These are phyloP conservation scores for Hapalemur alaotrensis DNA, from an alignment of 2,797 vertebrate genomes.

Conservation along the genomic window DNA sequence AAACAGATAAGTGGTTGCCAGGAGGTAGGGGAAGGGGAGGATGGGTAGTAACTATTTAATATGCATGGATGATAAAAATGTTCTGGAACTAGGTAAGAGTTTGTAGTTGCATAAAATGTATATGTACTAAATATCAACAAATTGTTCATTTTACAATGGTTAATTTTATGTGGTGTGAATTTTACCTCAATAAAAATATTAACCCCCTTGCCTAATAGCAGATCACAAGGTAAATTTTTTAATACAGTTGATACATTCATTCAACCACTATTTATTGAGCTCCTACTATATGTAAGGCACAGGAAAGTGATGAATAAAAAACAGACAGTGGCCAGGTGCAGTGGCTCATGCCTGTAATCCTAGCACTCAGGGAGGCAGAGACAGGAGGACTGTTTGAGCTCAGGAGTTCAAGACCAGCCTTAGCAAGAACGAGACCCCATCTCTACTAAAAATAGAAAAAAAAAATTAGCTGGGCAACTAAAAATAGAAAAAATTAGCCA, in stretches of 20 bases:
- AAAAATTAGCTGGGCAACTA: too few relatives aligned
- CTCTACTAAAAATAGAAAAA: too few relatives aligned
- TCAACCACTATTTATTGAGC: background rate
- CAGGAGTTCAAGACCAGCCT: too few relatives aligned
- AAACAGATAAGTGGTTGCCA: background rate
- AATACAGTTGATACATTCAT: background rate
- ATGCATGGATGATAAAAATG: background rate
- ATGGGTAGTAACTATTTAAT: background rate
- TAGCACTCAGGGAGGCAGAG: too few relatives aligned
- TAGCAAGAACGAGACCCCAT: too few relatives aligned
- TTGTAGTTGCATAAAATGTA: background rate
- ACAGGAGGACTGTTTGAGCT: too few relatives aligned
- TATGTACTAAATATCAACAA: background rate
- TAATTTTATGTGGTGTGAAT: constrained; percentile 4
- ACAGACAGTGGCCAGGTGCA: background rate
- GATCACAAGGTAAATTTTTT: background rate
- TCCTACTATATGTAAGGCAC: background rate
- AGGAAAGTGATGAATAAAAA: background rate
- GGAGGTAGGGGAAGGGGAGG: background rate
- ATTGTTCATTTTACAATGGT: background rate
- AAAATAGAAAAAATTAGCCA: too few relatives aligned
- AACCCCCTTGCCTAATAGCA: background rate
- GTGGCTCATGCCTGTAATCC: too few relatives aligned
- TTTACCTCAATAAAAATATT: background rate
- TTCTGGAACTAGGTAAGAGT: background rate